These are phyloP conservation scores for Rousettus leschenaultii DNA, from an alignment of 2,113 vertebrate species.

Conservation along the genomic window DNA sequence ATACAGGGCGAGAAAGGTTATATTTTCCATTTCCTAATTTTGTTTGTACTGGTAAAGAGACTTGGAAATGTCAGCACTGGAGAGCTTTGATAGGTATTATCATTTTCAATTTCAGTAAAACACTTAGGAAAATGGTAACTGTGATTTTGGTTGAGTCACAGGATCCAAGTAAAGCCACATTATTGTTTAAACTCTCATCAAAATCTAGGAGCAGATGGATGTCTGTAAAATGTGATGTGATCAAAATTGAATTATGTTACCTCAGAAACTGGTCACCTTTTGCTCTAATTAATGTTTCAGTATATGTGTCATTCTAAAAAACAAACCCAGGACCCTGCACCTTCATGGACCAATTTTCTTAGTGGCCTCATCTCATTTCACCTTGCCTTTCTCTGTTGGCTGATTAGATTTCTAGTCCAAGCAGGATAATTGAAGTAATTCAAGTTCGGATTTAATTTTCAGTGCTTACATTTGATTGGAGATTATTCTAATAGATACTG, in stretches of 20 bases:
- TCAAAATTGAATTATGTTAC: constrained; percentile 43
- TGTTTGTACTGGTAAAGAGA: constrained; percentile 59
- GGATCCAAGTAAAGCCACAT: constrained; percentile 15
- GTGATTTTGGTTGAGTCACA: constrained; percentile 18
- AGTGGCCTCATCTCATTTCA: constrained; percentile 39
- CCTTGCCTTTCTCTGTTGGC: not conserved
- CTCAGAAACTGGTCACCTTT: not conserved
- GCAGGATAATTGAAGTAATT: constrained; percentile 42
- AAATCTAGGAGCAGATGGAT: not conserved
- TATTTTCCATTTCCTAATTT: constrained; percentile 71
- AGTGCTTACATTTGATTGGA: constrained; percentile 26
- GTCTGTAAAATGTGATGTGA: not conserved
- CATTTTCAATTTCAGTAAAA: constrained; percentile 64
- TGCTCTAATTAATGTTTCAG: not conserved
- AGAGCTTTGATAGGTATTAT: constrained; percentile 62
- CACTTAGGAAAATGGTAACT: constrained; percentile 63
- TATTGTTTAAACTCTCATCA: constrained; percentile 41
- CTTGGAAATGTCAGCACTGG: constrained; percentile 63
- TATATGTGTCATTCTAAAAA: not conserved
- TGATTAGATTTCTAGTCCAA: constrained; percentile 38
- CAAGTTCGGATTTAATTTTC: constrained; percentile 35
- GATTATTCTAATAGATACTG: constrained; percentile 36
- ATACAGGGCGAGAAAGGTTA: constrained; percentile 51
- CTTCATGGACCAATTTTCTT: not conserved
- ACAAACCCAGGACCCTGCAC: not conserved